phyloP scores from a whole-genome alignment of 2,113 vertebrate genomes.

The Saccopteryx bilineata region DNA sequence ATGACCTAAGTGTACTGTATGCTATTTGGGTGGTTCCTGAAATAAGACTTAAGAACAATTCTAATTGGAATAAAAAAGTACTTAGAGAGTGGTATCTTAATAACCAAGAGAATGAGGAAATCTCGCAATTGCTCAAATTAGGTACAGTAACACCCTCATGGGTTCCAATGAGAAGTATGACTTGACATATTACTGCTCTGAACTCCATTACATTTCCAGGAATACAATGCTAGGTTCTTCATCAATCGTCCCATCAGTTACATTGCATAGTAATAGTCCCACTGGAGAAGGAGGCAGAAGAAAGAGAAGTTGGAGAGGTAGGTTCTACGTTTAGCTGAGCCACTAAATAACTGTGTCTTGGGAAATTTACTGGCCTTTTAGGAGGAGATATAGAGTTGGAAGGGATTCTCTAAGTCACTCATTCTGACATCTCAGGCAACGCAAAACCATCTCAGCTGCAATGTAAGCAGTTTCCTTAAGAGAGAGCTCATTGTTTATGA shows the following conservation, averaged over 20 bases:
- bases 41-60: constrained; percentile 50
- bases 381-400: not conserved
- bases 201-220: not conserved
- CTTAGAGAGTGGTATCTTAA: constrained; percentile 3
- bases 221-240: not conserved
- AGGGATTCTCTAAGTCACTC: not conserved
- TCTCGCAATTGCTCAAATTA: not conserved
- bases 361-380: not conserved
- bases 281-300: not conserved
- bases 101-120: constrained; percentile 37
- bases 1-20: not conserved
- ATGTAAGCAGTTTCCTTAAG: not conserved
- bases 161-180: not conserved
- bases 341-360: not conserved
- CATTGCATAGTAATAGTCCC: not conserved
- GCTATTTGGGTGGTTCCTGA: constrained; percentile 7
- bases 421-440: not conserved
- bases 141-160: not conserved
- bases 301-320: not conserved
- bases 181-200: not conserved
- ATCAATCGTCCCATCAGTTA: not conserved
- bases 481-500: not conserved
- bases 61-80: not conserved
- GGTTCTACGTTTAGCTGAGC: not conserved
- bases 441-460: not conserved